Conservation (phyloP, 2,797 vertebrate species). For the Phoxinus dragarum region DNA sequence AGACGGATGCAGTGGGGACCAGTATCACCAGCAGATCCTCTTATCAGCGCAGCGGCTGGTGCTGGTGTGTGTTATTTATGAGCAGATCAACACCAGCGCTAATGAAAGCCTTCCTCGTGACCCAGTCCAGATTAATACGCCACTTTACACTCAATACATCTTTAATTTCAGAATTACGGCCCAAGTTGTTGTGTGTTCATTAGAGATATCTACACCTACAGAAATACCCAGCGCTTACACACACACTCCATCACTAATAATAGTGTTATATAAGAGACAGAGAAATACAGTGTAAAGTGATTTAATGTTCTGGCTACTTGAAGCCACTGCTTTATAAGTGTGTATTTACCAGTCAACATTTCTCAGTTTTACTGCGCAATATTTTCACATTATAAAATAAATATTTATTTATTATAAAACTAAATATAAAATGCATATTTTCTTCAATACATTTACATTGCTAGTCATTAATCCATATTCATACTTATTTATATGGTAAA, state of each 20-base stretch:
- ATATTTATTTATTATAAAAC: neutral
- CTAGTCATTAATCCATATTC: neutral
- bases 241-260: neutral
- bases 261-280: neutral
- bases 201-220: constrained; percentile 68
- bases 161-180: constrained; percentile 88
- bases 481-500: neutral
- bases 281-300: neutral
- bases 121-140: constrained; percentile 81
- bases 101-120: constrained; percentile 85
- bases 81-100: constrained; percentile 79
- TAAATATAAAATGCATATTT: neutral
- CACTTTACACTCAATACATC: constrained; percentile 79
- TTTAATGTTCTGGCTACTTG: neutral
- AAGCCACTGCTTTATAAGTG: neutral
- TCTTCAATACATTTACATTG: neutral
- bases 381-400: neutral
- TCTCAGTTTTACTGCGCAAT: neutral
- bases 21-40: constrained; percentile 79
- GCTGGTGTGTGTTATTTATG: constrained; percentile 87
- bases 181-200: constrained; percentile 74
- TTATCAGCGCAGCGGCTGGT: constrained; percentile 85
- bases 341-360: neutral
- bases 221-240: constrained; percentile 38
- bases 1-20: constrained; percentile 75